A percentile compares a stretch with the other conserved stretches of the same genome.
These are phyloP conservation scores for Pseudorhombus dupliciocellatus DNA, from an alignment of 2,113 vertebrate genomes.

Conservation along the genomic window DNA sequence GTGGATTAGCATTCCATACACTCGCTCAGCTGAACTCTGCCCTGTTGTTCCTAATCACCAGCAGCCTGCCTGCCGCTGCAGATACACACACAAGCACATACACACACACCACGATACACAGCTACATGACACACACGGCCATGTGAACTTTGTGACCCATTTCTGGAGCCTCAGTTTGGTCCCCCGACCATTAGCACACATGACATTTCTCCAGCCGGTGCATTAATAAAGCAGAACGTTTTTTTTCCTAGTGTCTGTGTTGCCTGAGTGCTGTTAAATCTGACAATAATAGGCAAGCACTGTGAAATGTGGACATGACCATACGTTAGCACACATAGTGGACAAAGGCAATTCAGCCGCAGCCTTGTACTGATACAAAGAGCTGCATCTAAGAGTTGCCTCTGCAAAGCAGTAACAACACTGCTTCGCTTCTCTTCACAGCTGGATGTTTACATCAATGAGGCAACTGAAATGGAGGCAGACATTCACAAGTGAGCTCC, in stretches of 20 bases:
- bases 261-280: constrained; percentile 44
- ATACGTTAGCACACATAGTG: constrained; percentile 46
- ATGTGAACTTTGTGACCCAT: constrained; percentile 70
- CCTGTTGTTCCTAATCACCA: constrained; percentile 75
- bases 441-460: background rate
- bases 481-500: background rate
- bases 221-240: constrained; percentile 56
- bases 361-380: constrained; percentile 9
- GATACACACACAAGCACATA: constrained; percentile 21
- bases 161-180: constrained; percentile 52
- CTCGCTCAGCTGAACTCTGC: constrained; percentile 72
- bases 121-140: constrained; percentile 39
- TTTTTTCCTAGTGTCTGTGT: constrained; percentile 16
- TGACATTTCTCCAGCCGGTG: constrained; percentile 58
- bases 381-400: constrained; percentile 28
- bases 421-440: background rate
- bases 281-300: constrained; percentile 40
- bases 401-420: constrained; percentile 17
- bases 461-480: constrained; percentile 7
- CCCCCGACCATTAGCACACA: constrained; percentile 45
- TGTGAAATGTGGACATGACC: constrained; percentile 32
- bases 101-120: background rate
- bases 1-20: constrained; percentile 79
- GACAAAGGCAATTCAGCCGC: constrained; percentile 25
- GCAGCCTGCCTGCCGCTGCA: constrained; percentile 65